These are phyloP conservation scores for Myodes glareolus DNA, from an alignment of 2,113 vertebrate genomes.

Conservation along the genomic window DNA sequence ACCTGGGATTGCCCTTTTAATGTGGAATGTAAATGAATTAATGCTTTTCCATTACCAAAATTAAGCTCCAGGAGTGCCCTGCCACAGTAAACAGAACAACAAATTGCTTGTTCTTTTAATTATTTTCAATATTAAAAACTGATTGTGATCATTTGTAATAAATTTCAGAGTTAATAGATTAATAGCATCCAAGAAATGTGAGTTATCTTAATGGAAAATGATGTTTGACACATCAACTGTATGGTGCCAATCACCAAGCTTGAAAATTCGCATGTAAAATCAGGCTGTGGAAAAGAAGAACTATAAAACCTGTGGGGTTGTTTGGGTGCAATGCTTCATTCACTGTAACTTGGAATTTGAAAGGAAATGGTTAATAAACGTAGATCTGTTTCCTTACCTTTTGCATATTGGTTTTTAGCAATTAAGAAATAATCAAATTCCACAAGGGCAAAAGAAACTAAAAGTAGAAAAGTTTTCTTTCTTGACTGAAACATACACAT, in stretches of 20 bases:
- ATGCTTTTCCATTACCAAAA: conserved; percentile 23
- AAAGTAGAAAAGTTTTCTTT: not conserved
- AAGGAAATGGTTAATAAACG: not conserved
- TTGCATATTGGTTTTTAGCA: not conserved
- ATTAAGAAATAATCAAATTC: conserved; percentile 55
- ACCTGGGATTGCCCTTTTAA: conserved; percentile 69
- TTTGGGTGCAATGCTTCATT: not conserved
- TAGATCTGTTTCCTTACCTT: not conserved
- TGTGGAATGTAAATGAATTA: conserved; percentile 69
- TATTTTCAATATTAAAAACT: conserved; percentile 43
- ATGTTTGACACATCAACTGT: not conserved
- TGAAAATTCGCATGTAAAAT: not conserved
- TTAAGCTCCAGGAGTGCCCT: not conserved
- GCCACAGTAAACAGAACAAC: not conserved
- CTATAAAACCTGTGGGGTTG: not conserved
- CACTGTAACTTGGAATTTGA: not conserved
- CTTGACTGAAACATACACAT: not conserved
- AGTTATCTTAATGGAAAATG: not conserved
- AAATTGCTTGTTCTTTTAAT: not conserved
- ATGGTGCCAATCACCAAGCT: not conserved
- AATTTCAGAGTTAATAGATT: conserved; percentile 26
- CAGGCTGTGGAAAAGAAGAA: not conserved
- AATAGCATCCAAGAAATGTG: not conserved
- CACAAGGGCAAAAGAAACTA: conserved; percentile 9
- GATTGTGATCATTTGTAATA: not conserved